A percentile compares a stretch with the other conserved stretches of the same genome.
phyloP scores from a whole-genome alignment of 2,888 invertebrate species.

The Cantharis nigra region DNA sequence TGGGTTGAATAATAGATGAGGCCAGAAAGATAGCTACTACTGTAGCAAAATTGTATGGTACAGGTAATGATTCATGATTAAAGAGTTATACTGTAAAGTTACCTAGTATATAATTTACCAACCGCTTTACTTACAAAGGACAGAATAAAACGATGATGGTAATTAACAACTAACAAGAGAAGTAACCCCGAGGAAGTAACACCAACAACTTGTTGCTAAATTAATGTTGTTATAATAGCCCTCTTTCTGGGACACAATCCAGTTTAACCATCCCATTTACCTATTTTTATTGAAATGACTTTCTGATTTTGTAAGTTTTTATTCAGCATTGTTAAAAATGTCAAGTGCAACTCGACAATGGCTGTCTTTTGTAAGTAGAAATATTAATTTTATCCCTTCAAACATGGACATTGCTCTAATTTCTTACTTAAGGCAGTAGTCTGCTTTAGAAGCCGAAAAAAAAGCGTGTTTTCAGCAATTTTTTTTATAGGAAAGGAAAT shows the following conservation, averaged over 20 bases:
- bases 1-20: background rate
- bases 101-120: background rate
- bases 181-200: background rate
- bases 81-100: background rate
- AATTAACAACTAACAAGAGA: background rate
- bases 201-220: background rate
- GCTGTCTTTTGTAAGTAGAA: too few species aligned
- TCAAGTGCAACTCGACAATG: too few species aligned
- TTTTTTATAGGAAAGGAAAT: too few species aligned
- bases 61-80: background rate
- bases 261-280: background rate
- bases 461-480: too few species aligned
- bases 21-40: background rate
- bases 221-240: background rate
- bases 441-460: too few species aligned
- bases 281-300: background rate
- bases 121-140: background rate
- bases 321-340: background rate
- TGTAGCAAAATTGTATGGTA: background rate
- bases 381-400: too few species aligned
- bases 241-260: background rate
- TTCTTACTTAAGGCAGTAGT: too few species aligned
- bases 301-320: background rate
- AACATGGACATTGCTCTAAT: too few species aligned
- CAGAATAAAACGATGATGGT: background rate